These are phyloP conservation scores for Andricus grossulariae DNA, from an alignment of 1,140 invertebrate species.

Conservation along the genomic window DNA sequence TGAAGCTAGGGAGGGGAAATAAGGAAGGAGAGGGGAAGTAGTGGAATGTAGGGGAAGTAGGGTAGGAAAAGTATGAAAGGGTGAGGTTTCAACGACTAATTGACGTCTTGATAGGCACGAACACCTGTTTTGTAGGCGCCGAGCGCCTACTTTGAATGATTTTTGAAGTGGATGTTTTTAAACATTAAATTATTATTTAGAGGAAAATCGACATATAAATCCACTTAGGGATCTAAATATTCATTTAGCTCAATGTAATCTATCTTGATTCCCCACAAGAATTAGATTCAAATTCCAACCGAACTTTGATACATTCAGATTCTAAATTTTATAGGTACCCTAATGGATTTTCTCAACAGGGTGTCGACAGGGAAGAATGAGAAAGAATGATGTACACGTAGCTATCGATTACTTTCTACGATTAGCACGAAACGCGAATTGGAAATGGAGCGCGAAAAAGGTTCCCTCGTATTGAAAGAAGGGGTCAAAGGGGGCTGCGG, in stretches of 20 bases:
- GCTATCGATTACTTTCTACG: slow-evolving; percentile 23
- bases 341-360: slow-evolving; percentile 27
- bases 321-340: slow-evolving; percentile 9
- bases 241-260: not conserved
- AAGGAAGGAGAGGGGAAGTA: too few species aligned
- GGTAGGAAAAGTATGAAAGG: too few species aligned
- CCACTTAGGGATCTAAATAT: not conserved
- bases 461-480: slow-evolving; percentile 18
- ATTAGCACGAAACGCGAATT: slow-evolving; percentile 26
- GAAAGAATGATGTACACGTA: slow-evolving; percentile 17
- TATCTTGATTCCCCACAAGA: not conserved
- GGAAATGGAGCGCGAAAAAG: slow-evolving; percentile 24
- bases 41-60: too few species aligned
- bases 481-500: not conserved
- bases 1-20: too few species aligned
- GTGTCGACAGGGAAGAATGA: slow-evolving; percentile 2
- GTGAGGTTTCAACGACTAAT: too few species aligned
- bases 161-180: too few species aligned
- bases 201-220: too few species aligned
- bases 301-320: slow-evolving; percentile 14
- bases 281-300: slow-evolving; percentile 13
- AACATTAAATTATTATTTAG: too few species aligned
- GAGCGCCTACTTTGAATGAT: too few species aligned
- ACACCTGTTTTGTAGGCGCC: too few species aligned
- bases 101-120: too few species aligned